Percentiles rank a stretch among this genome's conserved stretches.
phyloP scores from a whole-genome alignment of 2,797 vertebrate genomes.

The Lepilemur septentrionalis region DNA sequence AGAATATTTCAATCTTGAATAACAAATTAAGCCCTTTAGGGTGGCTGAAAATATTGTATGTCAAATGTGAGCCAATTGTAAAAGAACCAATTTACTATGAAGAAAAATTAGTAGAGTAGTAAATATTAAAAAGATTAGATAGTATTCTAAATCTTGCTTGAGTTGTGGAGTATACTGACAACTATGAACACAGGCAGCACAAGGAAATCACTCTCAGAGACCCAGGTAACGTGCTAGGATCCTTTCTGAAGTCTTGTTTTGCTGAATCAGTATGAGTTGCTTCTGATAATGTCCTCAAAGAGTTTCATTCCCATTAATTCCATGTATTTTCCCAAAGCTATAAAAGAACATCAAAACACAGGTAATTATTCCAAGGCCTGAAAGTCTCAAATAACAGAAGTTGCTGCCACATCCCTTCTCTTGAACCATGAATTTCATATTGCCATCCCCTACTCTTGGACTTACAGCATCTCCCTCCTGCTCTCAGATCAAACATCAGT shows the following conservation, averaged over 20 bases:
- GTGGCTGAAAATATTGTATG: not conserved
- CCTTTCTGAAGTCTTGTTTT: not conserved
- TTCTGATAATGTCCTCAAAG: not conserved
- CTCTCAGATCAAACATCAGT: not conserved
- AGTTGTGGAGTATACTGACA: not conserved
- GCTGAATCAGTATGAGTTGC: not conserved
- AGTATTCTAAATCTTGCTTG: not conserved
- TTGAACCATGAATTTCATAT: not conserved
- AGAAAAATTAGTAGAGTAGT: not conserved
- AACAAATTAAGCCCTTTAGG: not conserved
- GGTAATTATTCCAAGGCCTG: constrained; percentile 14
- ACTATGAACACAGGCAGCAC: not conserved
- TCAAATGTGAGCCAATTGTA: not conserved
- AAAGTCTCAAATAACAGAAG: constrained; percentile 26
- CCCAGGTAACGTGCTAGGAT: not conserved
- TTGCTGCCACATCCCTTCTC: not conserved
- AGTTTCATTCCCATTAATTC: constrained; percentile 21
- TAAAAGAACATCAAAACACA: not conserved
- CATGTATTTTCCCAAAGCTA: constrained; percentile 48
- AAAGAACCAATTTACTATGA: not conserved
- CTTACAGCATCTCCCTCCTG: not conserved
- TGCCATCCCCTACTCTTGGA: not conserved
- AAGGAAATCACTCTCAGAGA: not conserved
- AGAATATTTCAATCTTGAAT: not conserved
- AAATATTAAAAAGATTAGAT: not conserved